Evolutionary conservation across 37 sponge, comb jelly and placozoan genomes (phyloP).

Genomic region (Chondrosia reniformis): DNA sequence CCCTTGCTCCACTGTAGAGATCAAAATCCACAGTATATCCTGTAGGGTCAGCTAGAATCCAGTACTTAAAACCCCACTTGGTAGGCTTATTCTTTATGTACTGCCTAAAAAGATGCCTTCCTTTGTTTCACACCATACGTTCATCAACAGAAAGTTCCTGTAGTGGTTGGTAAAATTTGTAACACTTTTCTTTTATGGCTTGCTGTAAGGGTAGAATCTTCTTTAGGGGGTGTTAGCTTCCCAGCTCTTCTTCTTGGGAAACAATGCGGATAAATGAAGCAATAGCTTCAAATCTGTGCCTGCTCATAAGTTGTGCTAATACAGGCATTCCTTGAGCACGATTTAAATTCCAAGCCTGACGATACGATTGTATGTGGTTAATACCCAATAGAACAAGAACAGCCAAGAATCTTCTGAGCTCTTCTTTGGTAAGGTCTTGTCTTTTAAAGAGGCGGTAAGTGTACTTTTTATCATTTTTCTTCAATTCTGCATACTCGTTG

Average conservation of each 20-base stretch:
- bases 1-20: neutral
- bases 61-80: slow-evolving; percentile 13
- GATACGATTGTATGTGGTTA: neutral
- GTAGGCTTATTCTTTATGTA: slow-evolving; percentile 1
- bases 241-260: neutral
- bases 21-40: slow-evolving; percentile 12
- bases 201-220: neutral
- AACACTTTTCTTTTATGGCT: neutral
- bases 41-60: neutral
- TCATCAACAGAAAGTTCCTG: slow-evolving; percentile 9
- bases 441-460: neutral
- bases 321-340: neutral
- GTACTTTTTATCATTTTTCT: neutral
- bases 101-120: neutral
- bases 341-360: neutral
- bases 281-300: neutral
- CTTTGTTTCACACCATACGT: neutral
- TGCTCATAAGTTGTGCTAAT: neutral
- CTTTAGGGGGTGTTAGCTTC: neutral
- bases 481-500: neutral
- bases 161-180: slow-evolving; percentile 2
- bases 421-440: neutral
- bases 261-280: neutral
- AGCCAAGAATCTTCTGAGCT: neutral
- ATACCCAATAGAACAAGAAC: neutral